A percentile compares a stretch with the other conserved stretches of the same genome.
These are phyloP conservation scores for Habrosyne pyritoides DNA, from an alignment of 2,888 invertebrate genomes.

Conservation along the genomic window DNA sequence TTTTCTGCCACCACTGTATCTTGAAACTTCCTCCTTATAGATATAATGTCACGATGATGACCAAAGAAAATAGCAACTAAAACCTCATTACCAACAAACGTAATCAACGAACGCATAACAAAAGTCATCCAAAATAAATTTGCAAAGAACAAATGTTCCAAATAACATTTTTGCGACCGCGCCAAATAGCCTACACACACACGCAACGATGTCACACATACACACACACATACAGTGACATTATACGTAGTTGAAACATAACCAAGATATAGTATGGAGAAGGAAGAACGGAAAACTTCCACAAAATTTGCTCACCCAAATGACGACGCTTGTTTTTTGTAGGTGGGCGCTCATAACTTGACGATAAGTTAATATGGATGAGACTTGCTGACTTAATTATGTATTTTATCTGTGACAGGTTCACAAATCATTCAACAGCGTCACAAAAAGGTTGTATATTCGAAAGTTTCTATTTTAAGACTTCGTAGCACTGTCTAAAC, in stretches of 20 bases:
- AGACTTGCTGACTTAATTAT: slow-evolving; percentile 41
- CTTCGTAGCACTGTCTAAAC: too few species aligned
- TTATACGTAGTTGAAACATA: slow-evolving; percentile 56
- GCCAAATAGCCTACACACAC: slow-evolving; percentile 39
- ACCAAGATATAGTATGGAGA: slow-evolving; percentile 57
- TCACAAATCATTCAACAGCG: too few species aligned
- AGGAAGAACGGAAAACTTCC: slow-evolving; percentile 78
- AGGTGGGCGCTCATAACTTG: slow-evolving; percentile 73
- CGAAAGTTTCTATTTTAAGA: too few species aligned
- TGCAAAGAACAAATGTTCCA: slow-evolving; percentile 18
- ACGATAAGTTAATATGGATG: slow-evolving; percentile 53
- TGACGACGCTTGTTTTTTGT: slow-evolving; percentile 82
- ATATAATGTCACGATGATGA: neutral
- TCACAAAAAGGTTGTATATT: too few species aligned
- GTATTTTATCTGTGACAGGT: neutral
- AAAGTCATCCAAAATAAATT: slow-evolving; percentile 10
- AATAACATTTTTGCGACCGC: slow-evolving; percentile 24
- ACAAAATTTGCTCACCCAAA: slow-evolving; percentile 81
- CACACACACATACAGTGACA: slow-evolving; percentile 39
- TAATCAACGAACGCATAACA: neutral
- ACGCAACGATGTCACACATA: slow-evolving; percentile 40
- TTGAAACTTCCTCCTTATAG: too few species aligned
- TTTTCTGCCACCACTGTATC: too few species aligned
- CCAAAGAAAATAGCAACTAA: neutral
- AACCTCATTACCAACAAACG: neutral